Percentiles rank a stretch among this genome's conserved stretches.
Evolutionary conservation across 53 echinoderm and acorn worm species (phyloP).

Genomic region (Arbacia lixula): DNA sequence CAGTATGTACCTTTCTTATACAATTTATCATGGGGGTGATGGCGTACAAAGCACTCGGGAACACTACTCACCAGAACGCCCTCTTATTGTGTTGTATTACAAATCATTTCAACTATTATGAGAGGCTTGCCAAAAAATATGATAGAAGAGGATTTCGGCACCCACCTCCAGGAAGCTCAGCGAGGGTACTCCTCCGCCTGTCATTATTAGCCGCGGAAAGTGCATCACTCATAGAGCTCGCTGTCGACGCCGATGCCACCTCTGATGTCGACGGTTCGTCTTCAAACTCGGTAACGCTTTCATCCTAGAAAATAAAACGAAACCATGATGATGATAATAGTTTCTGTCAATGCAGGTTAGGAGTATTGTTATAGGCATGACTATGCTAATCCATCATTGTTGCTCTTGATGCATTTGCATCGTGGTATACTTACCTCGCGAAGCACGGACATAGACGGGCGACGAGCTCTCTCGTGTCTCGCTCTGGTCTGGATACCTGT

Average conservation of each 20-base stretch:
- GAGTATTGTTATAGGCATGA: no score
- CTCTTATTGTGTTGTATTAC: no score
- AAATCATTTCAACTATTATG: no score
- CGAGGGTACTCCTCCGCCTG: not conserved
- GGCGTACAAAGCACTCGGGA: no score
- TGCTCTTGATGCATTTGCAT: no score
- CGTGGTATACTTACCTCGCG: not conserved
- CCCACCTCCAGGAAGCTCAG: slow-evolving; percentile 26
- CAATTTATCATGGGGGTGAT: no score
- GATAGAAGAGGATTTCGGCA: no score
- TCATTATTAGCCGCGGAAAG: not conserved
- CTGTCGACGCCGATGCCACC: not conserved
- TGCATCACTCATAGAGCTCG: not conserved
- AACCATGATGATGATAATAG: not conserved
- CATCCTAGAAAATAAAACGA: not conserved
- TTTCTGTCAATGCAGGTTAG: not conserved
- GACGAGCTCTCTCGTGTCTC: not conserved
- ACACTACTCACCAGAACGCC: no score
- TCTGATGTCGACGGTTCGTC: not conserved
- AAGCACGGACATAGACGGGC: not conserved
- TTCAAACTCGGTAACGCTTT: not conserved
- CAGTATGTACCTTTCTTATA: no score
- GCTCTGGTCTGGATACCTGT: slow-evolving; percentile 22
- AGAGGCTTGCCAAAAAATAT: no score
- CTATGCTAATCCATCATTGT: no score